Evolutionary conservation across 2,797 vertebrate genomes (phyloP), one percentile per base, ranked within the genome.

Genomic region (Betta splendens): DNA sequence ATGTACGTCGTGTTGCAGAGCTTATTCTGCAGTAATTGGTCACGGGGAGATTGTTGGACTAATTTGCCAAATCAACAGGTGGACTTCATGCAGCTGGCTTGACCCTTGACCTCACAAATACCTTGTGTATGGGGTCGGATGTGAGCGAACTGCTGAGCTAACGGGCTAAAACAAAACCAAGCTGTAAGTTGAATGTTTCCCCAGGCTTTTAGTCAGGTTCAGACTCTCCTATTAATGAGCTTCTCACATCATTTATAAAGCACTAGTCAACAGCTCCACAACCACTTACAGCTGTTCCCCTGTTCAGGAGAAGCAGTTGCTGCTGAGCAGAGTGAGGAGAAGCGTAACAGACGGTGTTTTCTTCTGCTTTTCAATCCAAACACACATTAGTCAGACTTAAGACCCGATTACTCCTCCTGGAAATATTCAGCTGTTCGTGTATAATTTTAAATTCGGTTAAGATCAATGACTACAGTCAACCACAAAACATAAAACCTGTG

Each of bases 181-280:
- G 45, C 72, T 65, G 58, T 37, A 71, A 72, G 75, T 79, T 74
- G 48, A 85, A 83, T 44, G 80, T 84, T 83, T 88, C 79, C 81
- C 72, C 73, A 64, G 83, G 59, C 44, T 70, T 36, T 51, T 18
- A 22, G 43, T 63, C 59, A 15, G 52, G 46, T 63, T 58, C 60
- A 45, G 64, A 33, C 43, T 62, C 47, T 21, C 50, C 48, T 13
- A 51, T 73, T 84, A 88, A 87, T 75, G 77, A 85, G 68, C 39
- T 55, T 47, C 39, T 58, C 87, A 89, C 84, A 10, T 81, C 83
- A 71, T 88, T 76, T 87, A 89, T 87, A 88, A 84, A 61, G 29
- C 39, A 2, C 35, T 69, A 67, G 77, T 81, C 85, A 81, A 71
- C 82, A 62, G 65, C 53, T 44, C 33, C 38, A 15, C 76, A 52